Evolutionary conservation across 37 sponge, comb jelly and placozoan species (phyloP).

Genomic region (Halichondria panicea): DNA sequence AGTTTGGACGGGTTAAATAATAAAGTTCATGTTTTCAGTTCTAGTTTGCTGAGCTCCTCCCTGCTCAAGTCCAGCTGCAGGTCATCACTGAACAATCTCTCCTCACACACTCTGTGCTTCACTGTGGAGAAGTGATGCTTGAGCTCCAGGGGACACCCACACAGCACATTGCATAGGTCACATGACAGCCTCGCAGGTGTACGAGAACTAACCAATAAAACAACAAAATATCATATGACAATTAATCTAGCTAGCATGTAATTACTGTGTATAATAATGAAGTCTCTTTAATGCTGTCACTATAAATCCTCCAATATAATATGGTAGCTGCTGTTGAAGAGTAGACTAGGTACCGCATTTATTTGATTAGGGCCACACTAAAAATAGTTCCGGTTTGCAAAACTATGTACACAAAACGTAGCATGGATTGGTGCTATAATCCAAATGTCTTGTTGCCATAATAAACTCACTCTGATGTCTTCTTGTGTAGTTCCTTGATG

Average conservation of each 20-base stretch:
- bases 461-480: conserved; percentile 50
- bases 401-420: neutral
- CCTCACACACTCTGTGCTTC: conserved; percentile 30
- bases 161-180: conserved; percentile 44
- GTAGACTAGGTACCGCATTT: neutral
- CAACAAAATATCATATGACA: too few species aligned
- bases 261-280: too few species aligned
- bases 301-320: neutral
- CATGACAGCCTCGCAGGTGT: conserved; percentile 34
- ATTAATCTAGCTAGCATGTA: too few species aligned
- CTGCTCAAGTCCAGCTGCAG: conserved; percentile 9
- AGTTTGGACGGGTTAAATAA: too few species aligned
- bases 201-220: conserved; percentile 26
- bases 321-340: neutral
- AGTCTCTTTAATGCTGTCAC: too few species aligned
- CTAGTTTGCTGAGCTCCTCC: too few species aligned
- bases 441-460: neutral
- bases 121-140: conserved; percentile 24
- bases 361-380: neutral
- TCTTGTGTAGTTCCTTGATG: conserved; percentile 43
- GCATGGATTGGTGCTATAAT: neutral
- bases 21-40: too few species aligned
- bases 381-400: too few species aligned
- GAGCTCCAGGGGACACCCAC: conserved; percentile 37
- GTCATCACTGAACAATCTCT: conserved; percentile 23